Evolutionary conservation across 2,797 vertebrate genomes (phyloP).

Genomic region (Lepus townsendii): DNA sequence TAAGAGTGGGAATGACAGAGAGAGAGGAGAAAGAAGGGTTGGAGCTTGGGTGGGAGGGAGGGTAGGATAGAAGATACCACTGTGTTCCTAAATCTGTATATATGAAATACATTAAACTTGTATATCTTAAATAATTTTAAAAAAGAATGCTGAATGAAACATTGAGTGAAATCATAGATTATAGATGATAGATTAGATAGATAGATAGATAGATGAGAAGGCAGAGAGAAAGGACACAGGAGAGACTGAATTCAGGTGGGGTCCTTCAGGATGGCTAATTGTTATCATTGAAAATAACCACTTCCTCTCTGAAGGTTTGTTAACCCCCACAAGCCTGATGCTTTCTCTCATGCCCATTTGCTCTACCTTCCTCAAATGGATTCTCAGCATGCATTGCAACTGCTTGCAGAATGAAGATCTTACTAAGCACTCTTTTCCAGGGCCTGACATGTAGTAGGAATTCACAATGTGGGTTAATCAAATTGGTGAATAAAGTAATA

Average conservation of each 20-base stretch:
- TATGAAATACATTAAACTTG: too few species aligned
- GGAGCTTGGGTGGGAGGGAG: too few species aligned
- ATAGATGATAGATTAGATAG: neutral
- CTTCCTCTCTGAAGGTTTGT: neutral
- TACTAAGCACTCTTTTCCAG: neutral
- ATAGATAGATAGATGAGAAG: neutral
- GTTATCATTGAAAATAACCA: neutral
- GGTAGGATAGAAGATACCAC: too few species aligned
- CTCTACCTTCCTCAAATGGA: neutral
- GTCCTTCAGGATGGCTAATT: neutral
- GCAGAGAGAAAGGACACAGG: neutral
- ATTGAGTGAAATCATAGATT: neutral
- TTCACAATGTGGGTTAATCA: neutral
- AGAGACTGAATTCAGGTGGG: neutral
- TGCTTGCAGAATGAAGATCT: neutral
- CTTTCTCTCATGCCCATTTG: neutral
- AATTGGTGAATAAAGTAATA: neutral
- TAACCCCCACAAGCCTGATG: neutral
- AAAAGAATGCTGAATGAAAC: conserved; percentile 45
- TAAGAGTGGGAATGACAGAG: too few species aligned
- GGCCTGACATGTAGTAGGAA: neutral
- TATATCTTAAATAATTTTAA: too few species aligned
- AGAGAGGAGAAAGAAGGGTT: too few species aligned
- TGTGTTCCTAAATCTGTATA: too few species aligned
- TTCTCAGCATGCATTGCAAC: neutral